A percentile compares a stretch with the other conserved stretches of the same genome.
Conservation (phyloP, 1,140 invertebrate species). For the Chelonus insularis region DNA sequence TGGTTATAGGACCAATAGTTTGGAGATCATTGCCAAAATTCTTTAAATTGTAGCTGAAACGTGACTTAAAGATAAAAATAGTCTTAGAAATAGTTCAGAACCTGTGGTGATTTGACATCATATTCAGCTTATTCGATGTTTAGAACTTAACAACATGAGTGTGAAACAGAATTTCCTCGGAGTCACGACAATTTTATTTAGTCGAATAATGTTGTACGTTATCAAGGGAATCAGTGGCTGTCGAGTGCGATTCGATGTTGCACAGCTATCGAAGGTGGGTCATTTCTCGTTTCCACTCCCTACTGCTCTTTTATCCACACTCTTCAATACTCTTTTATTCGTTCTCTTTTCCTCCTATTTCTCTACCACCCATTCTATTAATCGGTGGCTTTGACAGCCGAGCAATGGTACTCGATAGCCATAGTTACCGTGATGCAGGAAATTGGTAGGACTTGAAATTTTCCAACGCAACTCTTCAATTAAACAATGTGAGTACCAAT, state of each 20-base stretch:
- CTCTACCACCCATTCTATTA: neutral
- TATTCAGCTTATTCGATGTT: no score
- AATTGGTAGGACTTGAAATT: neutral
- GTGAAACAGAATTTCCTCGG: neutral
- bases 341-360: neutral
- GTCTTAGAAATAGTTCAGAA: no score
- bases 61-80: no score
- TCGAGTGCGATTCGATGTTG: conserved; percentile 8
- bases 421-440: neutral
- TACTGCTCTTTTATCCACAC: neutral
- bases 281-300: neutral
- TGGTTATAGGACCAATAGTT: no score
- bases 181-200: neutral
- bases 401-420: neutral
- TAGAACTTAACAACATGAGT: neutral
- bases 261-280: neutral
- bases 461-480: neutral
- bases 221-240: neutral
- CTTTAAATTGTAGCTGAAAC: no score
- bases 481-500: neutral
- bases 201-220: conserved; percentile 1
- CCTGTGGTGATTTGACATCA: no score
- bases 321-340: neutral
- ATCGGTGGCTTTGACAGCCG: conserved; percentile 1
- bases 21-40: no score